Evolutionary conservation across 2,113 vertebrate genomes (phyloP).

Genomic region (human): DNA sequence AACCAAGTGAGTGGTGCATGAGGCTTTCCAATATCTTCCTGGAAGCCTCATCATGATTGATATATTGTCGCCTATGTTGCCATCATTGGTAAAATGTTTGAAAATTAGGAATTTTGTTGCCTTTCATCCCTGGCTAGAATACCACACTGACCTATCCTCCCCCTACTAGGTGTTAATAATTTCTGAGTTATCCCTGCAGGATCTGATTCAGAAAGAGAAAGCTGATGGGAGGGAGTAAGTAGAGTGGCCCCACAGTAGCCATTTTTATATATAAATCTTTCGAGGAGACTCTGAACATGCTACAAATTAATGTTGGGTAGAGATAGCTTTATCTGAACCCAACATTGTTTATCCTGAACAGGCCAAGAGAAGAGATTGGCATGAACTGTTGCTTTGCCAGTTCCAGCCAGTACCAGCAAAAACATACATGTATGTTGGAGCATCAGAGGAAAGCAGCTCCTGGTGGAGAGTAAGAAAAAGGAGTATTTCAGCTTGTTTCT

Average conservation of each 20-base stretch:
- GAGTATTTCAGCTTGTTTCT: slow-evolving; percentile 13
- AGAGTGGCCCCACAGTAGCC: not conserved
- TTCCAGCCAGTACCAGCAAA: slow-evolving; percentile 19
- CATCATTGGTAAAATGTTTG: slow-evolving; percentile 19
- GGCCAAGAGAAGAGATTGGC: not conserved
- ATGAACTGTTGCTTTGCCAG: slow-evolving; percentile 24
- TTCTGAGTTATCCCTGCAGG: slow-evolving; percentile 7
- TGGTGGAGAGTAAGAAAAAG: slow-evolving; percentile 37
- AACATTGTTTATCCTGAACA: no score
- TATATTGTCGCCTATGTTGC: slow-evolving; percentile 6
- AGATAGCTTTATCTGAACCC: not conserved
- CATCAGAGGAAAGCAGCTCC: slow-evolving; percentile 21
- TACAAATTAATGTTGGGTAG: slow-evolving; percentile 34
- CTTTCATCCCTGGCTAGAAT: slow-evolving; percentile 20
- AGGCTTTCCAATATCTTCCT: slow-evolving; percentile 24
- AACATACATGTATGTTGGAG: not conserved
- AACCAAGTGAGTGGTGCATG: not conserved
- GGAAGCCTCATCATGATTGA: not conserved
- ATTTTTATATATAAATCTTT: slow-evolving; percentile 28
- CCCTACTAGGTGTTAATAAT: not conserved
- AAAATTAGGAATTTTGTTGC: not conserved
- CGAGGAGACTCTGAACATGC: not conserved
- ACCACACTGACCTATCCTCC: not conserved
- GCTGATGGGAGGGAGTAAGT: not conserved
- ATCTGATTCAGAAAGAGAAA: slow-evolving; percentile 49